Evolutionary conservation across 2,113 vertebrate genomes (phyloP), one percentile per base, ranked within the genome.

Genomic region (Pluvianellus socialis): DNA sequence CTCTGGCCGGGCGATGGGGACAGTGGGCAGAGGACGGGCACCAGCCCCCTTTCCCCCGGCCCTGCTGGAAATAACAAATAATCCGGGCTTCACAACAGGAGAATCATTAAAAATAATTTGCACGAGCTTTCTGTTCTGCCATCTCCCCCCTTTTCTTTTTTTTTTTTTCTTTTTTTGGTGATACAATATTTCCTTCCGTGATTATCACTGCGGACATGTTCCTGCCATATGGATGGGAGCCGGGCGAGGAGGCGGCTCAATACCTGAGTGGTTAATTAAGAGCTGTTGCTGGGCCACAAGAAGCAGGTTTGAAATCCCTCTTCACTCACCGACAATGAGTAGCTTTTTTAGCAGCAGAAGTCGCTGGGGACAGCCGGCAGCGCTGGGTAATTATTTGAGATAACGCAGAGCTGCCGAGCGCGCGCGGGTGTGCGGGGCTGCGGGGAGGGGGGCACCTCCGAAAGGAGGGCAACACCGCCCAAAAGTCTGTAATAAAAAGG

Each of bases 221-320:
- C 98, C 98, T 98, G 99, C 99, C 99, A 99, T 99, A 99, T 99
- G 99, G 99, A 99, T 98, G 96, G 97, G 98, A 98, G 98, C 98
- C 92, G 98, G 98, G 98, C 97, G 98, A 98, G 98, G 98, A 98
- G 98, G 98, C 97, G 98, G 98, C 98, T 98, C 98, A 99, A 99
- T 99, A 99, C 99, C 99, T 99, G 99, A 99, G 99, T 99, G 99
- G 99, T 99, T 99, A 99, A 99, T 99, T 99, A 99, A 99, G 99
- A 99, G 98, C 98, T 98, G 98, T 99, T 99, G 99, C 99, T 98
- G 98, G 98, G 98, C 98, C 98, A 99, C 98, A 98, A 99, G 98
- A 99, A 99, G 99, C 98, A 98, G 98, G 98, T 98, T 98, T 98
- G 98, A 99, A 99, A 99, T 99, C 98, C 99, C 98, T 98, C 98